Evolutionary conservation across 2,797 vertebrate species (phyloP).

Genomic region (Siniperca scherzeri): DNA sequence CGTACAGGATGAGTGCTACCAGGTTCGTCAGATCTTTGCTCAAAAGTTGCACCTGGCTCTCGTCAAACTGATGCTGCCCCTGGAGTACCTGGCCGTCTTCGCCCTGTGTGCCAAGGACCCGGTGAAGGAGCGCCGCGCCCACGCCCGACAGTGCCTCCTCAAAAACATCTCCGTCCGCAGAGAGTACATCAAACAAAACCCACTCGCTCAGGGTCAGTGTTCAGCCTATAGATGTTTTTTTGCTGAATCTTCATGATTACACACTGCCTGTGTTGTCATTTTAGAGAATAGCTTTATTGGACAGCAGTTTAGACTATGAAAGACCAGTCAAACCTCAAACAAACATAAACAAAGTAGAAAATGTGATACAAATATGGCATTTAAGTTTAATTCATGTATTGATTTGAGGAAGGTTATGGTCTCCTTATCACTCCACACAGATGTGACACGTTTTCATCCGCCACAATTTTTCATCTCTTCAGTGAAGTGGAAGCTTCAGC

Average conservation of each 20-base stretch:
- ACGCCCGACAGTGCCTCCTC: conserved; percentile 97
- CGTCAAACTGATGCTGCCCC: conserved; percentile 93
- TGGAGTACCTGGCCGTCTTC: conserved; percentile 99
- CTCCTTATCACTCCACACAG: neutral
- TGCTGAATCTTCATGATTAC: neutral
- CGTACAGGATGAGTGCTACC: conserved; percentile 97
- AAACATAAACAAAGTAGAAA: neutral
- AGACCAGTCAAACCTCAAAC: neutral
- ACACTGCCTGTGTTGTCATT: neutral
- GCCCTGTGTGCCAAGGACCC: conserved; percentile 99
- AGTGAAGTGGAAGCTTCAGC: neutral
- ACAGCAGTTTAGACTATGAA: neutral
- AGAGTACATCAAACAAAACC: conserved; percentile 98
- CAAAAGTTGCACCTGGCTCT: conserved; percentile 98
- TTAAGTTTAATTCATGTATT: neutral
- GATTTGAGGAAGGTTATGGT: neutral
- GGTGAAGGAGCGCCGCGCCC: conserved; percentile 97
- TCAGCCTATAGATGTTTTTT: neutral
- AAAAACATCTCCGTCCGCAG: conserved; percentile 99
- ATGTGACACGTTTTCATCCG: neutral
- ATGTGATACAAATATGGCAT: neutral
- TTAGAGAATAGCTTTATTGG: neutral
- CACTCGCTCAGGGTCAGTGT: conserved; percentile 91
- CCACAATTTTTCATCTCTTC: neutral
- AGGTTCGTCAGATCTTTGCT: conserved; percentile 98